These are phyloP conservation scores for Adoxophyes honmai DNA, from an alignment of 1,140 invertebrate species.

Conservation along the genomic window DNA sequence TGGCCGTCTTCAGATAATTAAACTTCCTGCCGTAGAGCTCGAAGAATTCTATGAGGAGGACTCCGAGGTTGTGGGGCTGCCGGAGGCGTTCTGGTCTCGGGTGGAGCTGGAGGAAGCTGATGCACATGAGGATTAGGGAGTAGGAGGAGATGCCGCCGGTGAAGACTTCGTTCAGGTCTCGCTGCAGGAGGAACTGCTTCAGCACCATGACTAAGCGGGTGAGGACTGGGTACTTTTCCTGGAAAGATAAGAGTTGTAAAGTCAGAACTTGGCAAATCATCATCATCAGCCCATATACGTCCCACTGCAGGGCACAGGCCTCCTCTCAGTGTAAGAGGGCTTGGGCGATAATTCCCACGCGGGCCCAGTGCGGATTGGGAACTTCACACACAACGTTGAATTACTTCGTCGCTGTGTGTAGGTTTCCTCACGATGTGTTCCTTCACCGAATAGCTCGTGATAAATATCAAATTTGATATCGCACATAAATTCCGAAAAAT, in stretches of 20 bases:
- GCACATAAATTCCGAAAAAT: too few species aligned
- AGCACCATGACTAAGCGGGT: constrained; percentile 96
- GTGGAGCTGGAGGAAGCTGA: constrained; percentile 95
- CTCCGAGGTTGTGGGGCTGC: constrained; percentile 89
- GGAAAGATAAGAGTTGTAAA: constrained; percentile 19
- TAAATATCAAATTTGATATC: too few species aligned
- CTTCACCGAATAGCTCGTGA: too few species aligned
- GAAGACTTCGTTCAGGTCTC: constrained; percentile 99
- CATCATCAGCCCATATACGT: too few species aligned
- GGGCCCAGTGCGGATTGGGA: too few species aligned
- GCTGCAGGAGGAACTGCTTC: constrained; percentile 97
- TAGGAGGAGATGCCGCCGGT: constrained; percentile 99
- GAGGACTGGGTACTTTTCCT: constrained; percentile 88
- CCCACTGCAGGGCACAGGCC: too few species aligned
- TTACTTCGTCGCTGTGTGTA: too few species aligned
- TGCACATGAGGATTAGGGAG: constrained; percentile 98
- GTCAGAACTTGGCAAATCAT: too few species aligned
- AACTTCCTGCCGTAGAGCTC: constrained; percentile 98
- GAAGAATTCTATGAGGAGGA: constrained; percentile 97
- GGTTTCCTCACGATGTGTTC: too few species aligned
- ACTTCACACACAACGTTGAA: too few species aligned
- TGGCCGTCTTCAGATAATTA: constrained; percentile 96
- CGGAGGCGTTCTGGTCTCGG: constrained; percentile 71
- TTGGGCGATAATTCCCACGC: too few species aligned
- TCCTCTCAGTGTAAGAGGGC: too few species aligned